Percentiles rank a stretch among this genome's conserved stretches.
phyloP scores from a whole-genome alignment of 2,888 invertebrate genomes.

The Bombyx huttoni region DNA sequence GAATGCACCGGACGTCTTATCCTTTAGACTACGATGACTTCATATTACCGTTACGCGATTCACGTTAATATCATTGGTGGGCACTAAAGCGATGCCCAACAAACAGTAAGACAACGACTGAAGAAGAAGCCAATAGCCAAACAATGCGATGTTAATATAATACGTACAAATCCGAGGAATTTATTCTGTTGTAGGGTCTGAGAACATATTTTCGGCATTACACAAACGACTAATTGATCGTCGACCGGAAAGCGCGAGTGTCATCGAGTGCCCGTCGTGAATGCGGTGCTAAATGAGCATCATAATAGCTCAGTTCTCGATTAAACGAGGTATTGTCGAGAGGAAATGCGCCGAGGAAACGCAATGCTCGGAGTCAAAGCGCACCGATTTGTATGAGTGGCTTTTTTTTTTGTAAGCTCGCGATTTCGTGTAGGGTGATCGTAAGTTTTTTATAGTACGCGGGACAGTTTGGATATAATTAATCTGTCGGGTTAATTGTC shows the following conservation, averaged over 20 bases:
- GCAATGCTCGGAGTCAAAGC: slow-evolving; percentile 23
- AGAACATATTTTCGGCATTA: background rate
- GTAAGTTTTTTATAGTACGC: background rate
- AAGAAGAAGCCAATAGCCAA: too few relatives aligned
- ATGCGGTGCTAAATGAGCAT: slow-evolving; percentile 51
- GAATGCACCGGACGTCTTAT: too few relatives aligned
- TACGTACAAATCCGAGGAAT: too few relatives aligned
- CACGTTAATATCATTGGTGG: too few relatives aligned
- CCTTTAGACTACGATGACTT: too few relatives aligned
- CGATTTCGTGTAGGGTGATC: background rate
- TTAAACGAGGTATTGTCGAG: slow-evolving; percentile 7
- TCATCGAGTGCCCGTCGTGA: slow-evolving; percentile 34
- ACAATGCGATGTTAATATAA: too few relatives aligned
- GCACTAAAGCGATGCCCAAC: too few relatives aligned
- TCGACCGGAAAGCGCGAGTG: slow-evolving; percentile 46
- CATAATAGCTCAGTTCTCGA: slow-evolving; percentile 29
- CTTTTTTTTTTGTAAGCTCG: slow-evolving; percentile 19
- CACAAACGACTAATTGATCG: slow-evolving; percentile 45
- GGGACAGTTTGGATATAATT: background rate
- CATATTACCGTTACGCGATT: too few relatives aligned
- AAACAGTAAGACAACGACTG: too few relatives aligned
- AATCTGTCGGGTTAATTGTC: background rate
- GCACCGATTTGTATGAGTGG: slow-evolving; percentile 31
- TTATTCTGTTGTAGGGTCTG: too few relatives aligned
- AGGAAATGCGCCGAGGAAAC: background rate